Base-by-base conservation (phyloP, 1,140 invertebrate species). In the Polyergus mexicanus region DNA sequence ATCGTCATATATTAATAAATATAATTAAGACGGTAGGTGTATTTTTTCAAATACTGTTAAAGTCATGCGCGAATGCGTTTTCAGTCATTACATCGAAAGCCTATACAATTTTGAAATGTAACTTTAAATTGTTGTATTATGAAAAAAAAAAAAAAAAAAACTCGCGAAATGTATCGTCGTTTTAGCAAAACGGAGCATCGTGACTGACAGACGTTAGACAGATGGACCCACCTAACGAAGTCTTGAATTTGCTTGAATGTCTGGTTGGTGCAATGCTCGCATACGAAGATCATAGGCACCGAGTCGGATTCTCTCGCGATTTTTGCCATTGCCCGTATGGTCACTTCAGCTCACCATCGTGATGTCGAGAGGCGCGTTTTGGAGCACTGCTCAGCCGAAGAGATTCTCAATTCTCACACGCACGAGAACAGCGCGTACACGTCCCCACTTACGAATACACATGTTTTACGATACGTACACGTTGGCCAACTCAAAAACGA, bases 231-330 rank as follows among this genome's bases (percentile, higher is more conserved):
- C 95, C 93, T 94, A 65, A 93, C 90, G 69, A 95, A 95, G 84
- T 95, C 94, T 87, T 94, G 93, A 76, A 94, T 92, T 68, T 93
- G 90, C 47, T 95, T 95, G 86, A 95, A 95, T 74, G 92, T 92
- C 83, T 95, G 94, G 93, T 95, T 95, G 92, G 91, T 44, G 47
- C 95, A 95, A 85, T 95, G 94, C 86, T 95, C 94, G 80, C 95
- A 95, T 22, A 91, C 58, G 66, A 93, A 84, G 69, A 92, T 78
- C 83, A 90, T 92, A 19, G 91, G 32, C 22, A 92, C 74, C n/a
- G 92, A 75, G 51, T 93, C 94, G 58, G 91, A 87, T 84, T 90
- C 85, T 84, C 92, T 93, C 51, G 93, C 87, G 69, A 94, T 92
- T 85, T 93, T 95, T 75, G 94, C 94, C 95, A 95, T 95, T 87